These are phyloP conservation scores for Odobenus rosmarus DNA, from an alignment of 2,113 vertebrate species.

Conservation along the genomic window DNA sequence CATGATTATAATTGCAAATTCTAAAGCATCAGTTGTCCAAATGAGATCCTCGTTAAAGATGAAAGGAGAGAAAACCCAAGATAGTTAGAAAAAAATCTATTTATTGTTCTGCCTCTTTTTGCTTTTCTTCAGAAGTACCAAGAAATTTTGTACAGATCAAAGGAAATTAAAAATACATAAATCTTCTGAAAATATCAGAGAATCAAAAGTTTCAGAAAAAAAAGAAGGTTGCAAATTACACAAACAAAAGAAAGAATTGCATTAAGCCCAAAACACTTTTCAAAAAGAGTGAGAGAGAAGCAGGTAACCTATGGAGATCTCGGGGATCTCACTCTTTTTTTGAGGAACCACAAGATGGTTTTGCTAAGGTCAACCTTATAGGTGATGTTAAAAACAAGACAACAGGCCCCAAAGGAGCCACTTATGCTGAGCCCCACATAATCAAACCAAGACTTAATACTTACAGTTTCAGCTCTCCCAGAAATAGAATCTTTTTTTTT, in stretches of 20 bases:
- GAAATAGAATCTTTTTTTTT: not conserved
- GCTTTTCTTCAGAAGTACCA: slow-evolving; percentile 52
- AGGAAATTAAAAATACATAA: slow-evolving; percentile 81
- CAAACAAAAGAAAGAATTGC: not conserved
- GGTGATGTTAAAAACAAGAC: not conserved
- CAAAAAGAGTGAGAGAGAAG: slow-evolving; percentile 16
- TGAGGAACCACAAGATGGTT: not conserved
- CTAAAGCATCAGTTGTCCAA: slow-evolving; percentile 74
- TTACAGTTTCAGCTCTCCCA: not conserved
- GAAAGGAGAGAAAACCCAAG: slow-evolving; percentile 74
- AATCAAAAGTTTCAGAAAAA: slow-evolving; percentile 40
- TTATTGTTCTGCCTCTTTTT: slow-evolving; percentile 75
- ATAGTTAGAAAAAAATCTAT: slow-evolving; percentile 69
- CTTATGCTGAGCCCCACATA: not conserved
- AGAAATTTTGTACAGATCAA: slow-evolving; percentile 80
- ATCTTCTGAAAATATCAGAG: slow-evolving; percentile 66
- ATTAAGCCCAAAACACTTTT: not conserved
- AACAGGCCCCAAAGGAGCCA: not conserved
- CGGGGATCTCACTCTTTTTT: not conserved
- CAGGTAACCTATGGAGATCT: not conserved
- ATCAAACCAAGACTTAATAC: not conserved
- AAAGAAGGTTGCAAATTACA: not conserved
- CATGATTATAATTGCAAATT: slow-evolving; percentile 75
- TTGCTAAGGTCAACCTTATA: not conserved
- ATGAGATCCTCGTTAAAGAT: slow-evolving; percentile 69